These are phyloP conservation scores for Campylomormyrus tamandua DNA, from an alignment of 2,113 vertebrate species.

Conservation along the genomic window DNA sequence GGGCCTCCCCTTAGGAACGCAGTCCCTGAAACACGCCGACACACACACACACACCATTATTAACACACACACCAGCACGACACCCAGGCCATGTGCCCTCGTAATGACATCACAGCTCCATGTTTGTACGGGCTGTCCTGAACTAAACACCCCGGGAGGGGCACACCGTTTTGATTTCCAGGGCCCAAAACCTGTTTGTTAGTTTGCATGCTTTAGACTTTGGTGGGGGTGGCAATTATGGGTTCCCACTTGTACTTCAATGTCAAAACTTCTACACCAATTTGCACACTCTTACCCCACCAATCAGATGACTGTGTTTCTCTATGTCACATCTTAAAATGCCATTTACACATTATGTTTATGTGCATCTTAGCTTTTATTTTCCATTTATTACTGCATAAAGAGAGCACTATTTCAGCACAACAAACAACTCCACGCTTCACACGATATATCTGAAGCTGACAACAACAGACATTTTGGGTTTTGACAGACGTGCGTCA, in stretches of 20 bases:
- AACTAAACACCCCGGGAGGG: background rate
- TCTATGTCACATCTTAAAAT: background rate
- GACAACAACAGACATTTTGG: background rate
- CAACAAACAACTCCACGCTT: background rate
- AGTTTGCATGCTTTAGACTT: background rate
- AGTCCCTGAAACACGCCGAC: constrained; percentile 69
- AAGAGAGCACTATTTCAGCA: background rate
- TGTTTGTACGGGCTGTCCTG: background rate
- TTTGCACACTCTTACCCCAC: background rate
- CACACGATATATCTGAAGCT: background rate
- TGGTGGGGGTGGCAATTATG: background rate
- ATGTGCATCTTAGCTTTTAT: background rate
- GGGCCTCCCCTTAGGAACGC: constrained; percentile 80
- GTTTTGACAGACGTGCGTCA: background rate
- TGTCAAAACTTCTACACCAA: background rate
- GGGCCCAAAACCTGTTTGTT: background rate
- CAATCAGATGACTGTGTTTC: background rate
- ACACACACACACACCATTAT: background rate
- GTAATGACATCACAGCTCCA: background rate
- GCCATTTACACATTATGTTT: background rate
- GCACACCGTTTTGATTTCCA: background rate
- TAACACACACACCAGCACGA: background rate
- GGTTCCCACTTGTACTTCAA: background rate
- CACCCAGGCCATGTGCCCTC: background rate
- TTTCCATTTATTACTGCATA: background rate